Conservation (phyloP, 2,888 invertebrate genomes). For the Pyrocoelia pectoralis region DNA sequence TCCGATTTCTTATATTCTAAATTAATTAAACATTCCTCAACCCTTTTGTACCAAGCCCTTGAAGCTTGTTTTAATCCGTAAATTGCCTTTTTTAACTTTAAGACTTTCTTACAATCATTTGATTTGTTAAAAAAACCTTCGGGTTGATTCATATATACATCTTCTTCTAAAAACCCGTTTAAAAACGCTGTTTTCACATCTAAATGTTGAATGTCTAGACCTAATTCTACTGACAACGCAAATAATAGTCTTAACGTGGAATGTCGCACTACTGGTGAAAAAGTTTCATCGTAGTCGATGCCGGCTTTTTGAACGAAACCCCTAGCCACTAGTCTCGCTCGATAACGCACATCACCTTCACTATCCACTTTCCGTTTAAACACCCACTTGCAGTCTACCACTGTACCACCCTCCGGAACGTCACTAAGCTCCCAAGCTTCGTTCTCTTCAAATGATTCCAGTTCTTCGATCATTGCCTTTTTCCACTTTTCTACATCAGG, state of each 20-base stretch:
- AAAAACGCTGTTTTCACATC: slow-evolving; percentile 1
- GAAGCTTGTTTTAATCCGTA: background rate
- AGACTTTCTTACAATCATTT: background rate
- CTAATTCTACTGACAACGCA: background rate
- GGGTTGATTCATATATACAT: background rate
- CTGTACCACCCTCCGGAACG: background rate
- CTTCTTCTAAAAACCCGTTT: background rate
- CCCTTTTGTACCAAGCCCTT: background rate
- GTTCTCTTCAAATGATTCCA: background rate
- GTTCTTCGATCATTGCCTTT: background rate
- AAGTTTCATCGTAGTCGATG: background rate
- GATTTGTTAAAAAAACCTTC: background rate
- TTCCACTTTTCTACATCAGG: background rate
- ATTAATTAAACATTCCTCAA: background rate
- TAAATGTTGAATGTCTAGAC: background rate
- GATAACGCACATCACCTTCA: background rate
- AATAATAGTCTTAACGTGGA: background rate
- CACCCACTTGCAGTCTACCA: background rate
- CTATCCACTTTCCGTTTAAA: background rate
- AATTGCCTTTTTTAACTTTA: background rate
- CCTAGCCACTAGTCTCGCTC: background rate
- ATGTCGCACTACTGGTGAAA: background rate
- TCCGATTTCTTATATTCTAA: background rate
- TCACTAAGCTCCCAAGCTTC: background rate
- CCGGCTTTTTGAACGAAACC: background rate